These are phyloP conservation scores for Philaethria dido DNA, from an alignment of 2,888 invertebrate species.

Conservation along the genomic window DNA sequence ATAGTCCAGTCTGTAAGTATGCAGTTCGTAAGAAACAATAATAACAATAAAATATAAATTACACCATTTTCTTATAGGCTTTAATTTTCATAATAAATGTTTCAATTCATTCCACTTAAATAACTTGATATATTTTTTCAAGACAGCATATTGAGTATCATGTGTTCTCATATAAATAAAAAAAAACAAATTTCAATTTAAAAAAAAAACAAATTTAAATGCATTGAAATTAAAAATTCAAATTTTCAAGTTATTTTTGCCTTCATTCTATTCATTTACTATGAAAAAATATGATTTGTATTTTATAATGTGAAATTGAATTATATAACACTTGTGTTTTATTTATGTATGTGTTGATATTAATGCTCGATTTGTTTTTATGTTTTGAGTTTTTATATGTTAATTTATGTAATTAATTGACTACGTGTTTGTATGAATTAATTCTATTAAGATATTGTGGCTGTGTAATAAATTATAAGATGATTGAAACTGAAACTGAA, in stretches of 20 bases:
- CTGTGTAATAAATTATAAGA: slow-evolving; percentile 43
- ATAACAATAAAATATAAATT: not conserved
- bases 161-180: too few species aligned
- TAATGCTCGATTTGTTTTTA: not conserved
- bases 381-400: slow-evolving; percentile 6
- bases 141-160: not conserved
- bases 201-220: too few species aligned
- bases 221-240: too few species aligned
- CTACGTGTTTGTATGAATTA: slow-evolving; percentile 20
- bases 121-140: not conserved
- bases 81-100: not conserved
- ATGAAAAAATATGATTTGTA: not conserved
- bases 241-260: not conserved
- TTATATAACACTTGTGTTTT: not conserved
- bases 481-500: slow-evolving; percentile 35
- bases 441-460: slow-evolving; percentile 42
- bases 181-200: too few species aligned
- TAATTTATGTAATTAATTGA: slow-evolving; percentile 22
- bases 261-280: not conserved
- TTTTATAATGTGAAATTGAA: not conserved
- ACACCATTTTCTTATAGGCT: not conserved
- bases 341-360: not conserved
- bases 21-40: too few species aligned
- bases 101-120: not conserved
- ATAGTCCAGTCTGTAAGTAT: too few species aligned